Evolutionary conservation across 2,888 invertebrate genomes (phyloP).

Genomic region (Cataglyphis cursor): DNA sequence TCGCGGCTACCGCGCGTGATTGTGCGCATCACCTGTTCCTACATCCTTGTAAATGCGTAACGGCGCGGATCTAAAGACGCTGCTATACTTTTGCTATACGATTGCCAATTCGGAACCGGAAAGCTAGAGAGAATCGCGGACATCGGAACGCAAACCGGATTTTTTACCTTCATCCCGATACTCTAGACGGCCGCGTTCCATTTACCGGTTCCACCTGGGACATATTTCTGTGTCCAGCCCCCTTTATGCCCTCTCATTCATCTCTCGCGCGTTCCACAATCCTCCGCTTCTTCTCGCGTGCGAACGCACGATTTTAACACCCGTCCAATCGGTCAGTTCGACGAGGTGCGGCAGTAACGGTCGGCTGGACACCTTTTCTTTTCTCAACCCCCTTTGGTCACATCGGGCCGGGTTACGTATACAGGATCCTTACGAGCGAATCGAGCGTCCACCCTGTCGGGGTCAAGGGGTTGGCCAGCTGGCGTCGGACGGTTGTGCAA

Average conservation of each 20-base stretch:
- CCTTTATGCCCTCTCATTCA: slow-evolving; percentile 31
- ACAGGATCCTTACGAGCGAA: slow-evolving; percentile 68
- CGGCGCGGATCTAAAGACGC: background rate
- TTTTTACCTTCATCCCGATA: slow-evolving; percentile 18
- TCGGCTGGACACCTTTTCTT: slow-evolving; percentile 75
- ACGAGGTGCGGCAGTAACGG: slow-evolving; percentile 66
- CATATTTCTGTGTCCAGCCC: slow-evolving; percentile 44
- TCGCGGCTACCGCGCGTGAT: slow-evolving; percentile 38
- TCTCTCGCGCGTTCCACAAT: slow-evolving; percentile 37
- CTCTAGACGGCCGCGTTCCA: background rate
- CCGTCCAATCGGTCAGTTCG: slow-evolving; percentile 66
- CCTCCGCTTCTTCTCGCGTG: slow-evolving; percentile 31
- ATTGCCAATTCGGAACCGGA: background rate
- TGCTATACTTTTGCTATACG: background rate
- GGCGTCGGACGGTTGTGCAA: slow-evolving; percentile 86
- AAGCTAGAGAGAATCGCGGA: slow-evolving; percentile 14
- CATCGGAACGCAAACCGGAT: slow-evolving; percentile 10
- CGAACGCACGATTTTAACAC: slow-evolving; percentile 58
- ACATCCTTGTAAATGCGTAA: background rate
- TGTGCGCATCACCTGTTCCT: slow-evolving; percentile 54
- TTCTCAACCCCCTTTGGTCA: slow-evolving; percentile 70
- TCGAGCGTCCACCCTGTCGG: slow-evolving; percentile 75
- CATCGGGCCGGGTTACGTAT: slow-evolving; percentile 70
- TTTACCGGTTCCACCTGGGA: slow-evolving; percentile 45
- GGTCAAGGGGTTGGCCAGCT: slow-evolving; percentile 87